Conservation (phyloP, 2,113 vertebrate species). For the Elachura formosa region DNA sequence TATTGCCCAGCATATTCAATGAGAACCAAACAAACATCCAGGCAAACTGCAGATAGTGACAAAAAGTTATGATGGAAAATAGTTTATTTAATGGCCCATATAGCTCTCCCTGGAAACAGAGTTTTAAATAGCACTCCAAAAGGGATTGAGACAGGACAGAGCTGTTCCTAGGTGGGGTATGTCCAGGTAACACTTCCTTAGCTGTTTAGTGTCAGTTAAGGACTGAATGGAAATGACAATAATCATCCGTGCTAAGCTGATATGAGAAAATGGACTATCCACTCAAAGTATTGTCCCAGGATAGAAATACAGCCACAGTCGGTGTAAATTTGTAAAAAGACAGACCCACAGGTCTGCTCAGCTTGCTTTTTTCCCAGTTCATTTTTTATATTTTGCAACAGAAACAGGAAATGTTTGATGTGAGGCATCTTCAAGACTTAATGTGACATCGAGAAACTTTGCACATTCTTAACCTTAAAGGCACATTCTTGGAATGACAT, state of each 20-base stretch:
- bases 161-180: background rate
- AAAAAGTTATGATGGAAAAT: background rate
- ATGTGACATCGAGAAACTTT: slow-evolving; percentile 34
- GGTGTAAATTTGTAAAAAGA: background rate
- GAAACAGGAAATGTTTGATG: slow-evolving; percentile 65
- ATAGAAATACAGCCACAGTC: background rate
- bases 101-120: background rate
- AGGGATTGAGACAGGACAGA: background rate
- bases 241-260: background rate
- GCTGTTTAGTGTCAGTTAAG: background rate
- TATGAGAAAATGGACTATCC: background rate
- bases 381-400: background rate
- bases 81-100: background rate
- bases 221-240: background rate
- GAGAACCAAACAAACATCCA: background rate
- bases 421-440: slow-evolving; percentile 34
- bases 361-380: background rate
- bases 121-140: background rate
- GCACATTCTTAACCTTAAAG: slow-evolving; percentile 52
- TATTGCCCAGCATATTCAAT: background rate
- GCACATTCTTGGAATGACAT: slow-evolving; percentile 48
- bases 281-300: background rate
- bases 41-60: background rate
- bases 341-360: background rate
- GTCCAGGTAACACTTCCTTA: background rate